These are phyloP conservation scores for Operophtera brumata DNA, from an alignment of 2,888 invertebrate species.

Conservation along the genomic window DNA sequence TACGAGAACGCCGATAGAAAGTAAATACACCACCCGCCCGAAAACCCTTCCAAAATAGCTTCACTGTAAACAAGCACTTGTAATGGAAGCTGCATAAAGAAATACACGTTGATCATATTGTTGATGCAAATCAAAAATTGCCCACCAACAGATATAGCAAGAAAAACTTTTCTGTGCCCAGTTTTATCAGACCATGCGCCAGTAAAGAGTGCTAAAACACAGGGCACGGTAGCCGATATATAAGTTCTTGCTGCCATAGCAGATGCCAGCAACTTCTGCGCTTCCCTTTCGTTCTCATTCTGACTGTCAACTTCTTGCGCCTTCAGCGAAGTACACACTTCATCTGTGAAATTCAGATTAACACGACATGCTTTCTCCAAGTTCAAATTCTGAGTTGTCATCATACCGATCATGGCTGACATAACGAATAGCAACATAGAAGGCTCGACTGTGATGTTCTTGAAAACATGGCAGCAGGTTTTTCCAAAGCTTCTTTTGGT, in stretches of 20 bases:
- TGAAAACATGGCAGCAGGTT: slow-evolving; percentile 36
- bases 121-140: slow-evolving; percentile 86
- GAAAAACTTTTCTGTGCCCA: slow-evolving; percentile 86
- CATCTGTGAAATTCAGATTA: slow-evolving; percentile 85
- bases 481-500: slow-evolving; percentile 40
- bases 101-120: slow-evolving; percentile 87
- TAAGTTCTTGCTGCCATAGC: slow-evolving; percentile 90
- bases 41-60: slow-evolving; percentile 86
- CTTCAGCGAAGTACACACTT: slow-evolving; percentile 86
- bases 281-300: slow-evolving; percentile 77
- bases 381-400: slow-evolving; percentile 89
- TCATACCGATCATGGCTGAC: slow-evolving; percentile 71
- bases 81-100: slow-evolving; percentile 86
- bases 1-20: slow-evolving; percentile 91
- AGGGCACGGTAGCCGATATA: slow-evolving; percentile 88
- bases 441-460: slow-evolving; percentile 64
- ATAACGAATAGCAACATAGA: slow-evolving; percentile 52
- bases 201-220: slow-evolving; percentile 87
- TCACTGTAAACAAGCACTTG: slow-evolving; percentile 87
- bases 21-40: slow-evolving; percentile 91
- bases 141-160: slow-evolving; percentile 86
- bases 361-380: slow-evolving; percentile 92
- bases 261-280: slow-evolving; percentile 85
- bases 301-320: slow-evolving; percentile 81
- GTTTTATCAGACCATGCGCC: slow-evolving; percentile 87